Evolutionary conservation across 2,797 vertebrate genomes (phyloP).

Genomic region (Chanos chanos): DNA sequence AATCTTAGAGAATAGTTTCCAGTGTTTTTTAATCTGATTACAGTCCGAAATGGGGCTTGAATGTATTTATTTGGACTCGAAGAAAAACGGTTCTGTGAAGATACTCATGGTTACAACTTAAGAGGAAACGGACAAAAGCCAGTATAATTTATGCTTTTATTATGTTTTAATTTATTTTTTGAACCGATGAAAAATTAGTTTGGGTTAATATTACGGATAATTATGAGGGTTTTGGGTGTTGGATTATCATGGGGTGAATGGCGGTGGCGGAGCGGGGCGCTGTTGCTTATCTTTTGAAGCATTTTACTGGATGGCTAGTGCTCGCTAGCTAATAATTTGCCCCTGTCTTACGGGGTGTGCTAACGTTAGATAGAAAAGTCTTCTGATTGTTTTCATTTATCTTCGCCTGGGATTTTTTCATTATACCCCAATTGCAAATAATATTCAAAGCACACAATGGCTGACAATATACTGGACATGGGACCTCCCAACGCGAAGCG

Average conservation of each 20-base stretch:
- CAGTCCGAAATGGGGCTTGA: constrained; percentile 60
- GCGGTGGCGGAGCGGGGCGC: constrained; percentile 88
- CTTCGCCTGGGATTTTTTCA: neutral
- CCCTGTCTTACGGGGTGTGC: constrained; percentile 1
- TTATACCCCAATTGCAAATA: neutral
- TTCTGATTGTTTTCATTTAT: too few relatives aligned
- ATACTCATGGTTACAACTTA: constrained; percentile 58
- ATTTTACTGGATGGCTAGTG: constrained; percentile 31
- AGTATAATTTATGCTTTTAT: constrained; percentile 34
- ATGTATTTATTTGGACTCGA: constrained; percentile 57
- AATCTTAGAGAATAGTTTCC: constrained; percentile 66
- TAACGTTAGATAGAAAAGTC: too few relatives aligned
- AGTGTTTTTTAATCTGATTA: constrained; percentile 63
- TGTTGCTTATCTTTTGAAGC: constrained; percentile 76
- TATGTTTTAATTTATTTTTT: constrained; percentile 29
- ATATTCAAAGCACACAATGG: constrained; percentile 72
- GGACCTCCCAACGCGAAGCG: constrained; percentile 94
- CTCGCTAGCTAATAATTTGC: constrained; percentile 32
- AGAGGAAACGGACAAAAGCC: constrained; percentile 54
- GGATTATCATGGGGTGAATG: constrained; percentile 83
- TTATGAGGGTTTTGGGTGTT: constrained; percentile 79
- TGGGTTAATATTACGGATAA: constrained; percentile 58
- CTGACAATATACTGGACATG: constrained; percentile 94
- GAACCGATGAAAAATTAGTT: constrained; percentile 23
- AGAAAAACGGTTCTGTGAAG: constrained; percentile 66